These are phyloP conservation scores for Tachysurus vachellii DNA, from an alignment of 2,113 vertebrate genomes.

Conservation along the genomic window DNA sequence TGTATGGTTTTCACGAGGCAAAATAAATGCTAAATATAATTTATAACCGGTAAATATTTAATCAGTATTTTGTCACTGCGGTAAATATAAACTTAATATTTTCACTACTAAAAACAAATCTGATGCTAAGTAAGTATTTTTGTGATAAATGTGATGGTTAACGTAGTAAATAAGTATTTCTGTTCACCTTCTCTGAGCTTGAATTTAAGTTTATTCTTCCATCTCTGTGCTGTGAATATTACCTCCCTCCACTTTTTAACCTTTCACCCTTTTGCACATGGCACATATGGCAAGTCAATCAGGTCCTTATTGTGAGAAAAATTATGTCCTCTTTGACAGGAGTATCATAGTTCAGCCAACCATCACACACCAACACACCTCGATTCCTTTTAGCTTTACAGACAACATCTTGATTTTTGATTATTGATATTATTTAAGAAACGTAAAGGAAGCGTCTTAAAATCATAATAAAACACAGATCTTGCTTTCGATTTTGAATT, in stretches of 20 bases:
- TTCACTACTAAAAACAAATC: background rate
- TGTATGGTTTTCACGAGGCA: background rate
- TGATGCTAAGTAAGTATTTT: background rate
- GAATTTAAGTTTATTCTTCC: background rate
- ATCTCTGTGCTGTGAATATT: background rate
- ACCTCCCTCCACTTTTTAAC: constrained; percentile 16
- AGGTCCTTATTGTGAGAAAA: constrained; percentile 57
- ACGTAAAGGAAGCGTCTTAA: background rate
- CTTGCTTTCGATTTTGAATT: too few species aligned
- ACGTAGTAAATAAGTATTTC: background rate
- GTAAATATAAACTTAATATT: background rate
- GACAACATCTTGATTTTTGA: constrained; percentile 40
- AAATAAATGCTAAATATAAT: background rate
- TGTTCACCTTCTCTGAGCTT: background rate
- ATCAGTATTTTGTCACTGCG: background rate
- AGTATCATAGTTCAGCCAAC: constrained; percentile 48
- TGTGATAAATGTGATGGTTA: background rate
- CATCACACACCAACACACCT: constrained; percentile 47
- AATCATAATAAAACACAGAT: background rate
- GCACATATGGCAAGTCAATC: constrained; percentile 63
- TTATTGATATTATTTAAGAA: background rate
- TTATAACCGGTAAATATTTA: background rate
- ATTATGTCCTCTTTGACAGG: constrained; percentile 45
- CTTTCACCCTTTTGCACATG: constrained; percentile 48
- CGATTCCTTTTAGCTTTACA: constrained; percentile 32